Base-by-base conservation (phyloP, 2,113 vertebrate genomes). In the Ornithorhynchus anatinus region DNA sequence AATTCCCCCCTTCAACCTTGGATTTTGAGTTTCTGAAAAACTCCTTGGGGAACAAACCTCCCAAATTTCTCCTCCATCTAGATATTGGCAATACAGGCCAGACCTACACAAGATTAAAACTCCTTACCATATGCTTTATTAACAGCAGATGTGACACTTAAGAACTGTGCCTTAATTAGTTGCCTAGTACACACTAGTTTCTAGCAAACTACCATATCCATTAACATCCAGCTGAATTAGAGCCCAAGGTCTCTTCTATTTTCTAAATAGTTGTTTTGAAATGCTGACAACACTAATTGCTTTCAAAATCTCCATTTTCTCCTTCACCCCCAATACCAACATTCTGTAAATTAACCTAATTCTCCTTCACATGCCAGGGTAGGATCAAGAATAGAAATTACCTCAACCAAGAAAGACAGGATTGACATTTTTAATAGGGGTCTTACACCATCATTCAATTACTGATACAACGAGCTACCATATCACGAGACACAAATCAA, bases 81-180 rank as follows among this genome's bases (percentile, higher is more conserved):
- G 20, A 69, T 57, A 77, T 59, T 67, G 19, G 11, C 63, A 59
- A 65, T 75, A 84, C 40, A 72, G 59, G 35, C 25, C 56, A 80
- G 56, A 72, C 67, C 32, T 57, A n/a, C 60, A 5, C 35, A 69
- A 80, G 56, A 77, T 69, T 75, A 84, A 82, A 69, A 67, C 67
- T 75, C 69, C 72, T 72, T 77, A 67, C 62, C 69, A 63, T 80
- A 77, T 67, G 67, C 32, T 60, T 72, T 77, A 84, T 75, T 72
- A 80, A 69, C 59, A 82, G 52, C 79, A 82, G 56, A 77, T 84
- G 59, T 77, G 76, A 64, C 59, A 77, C 77, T 82, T 82, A 82
- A 58, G 62, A 77, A 72, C 56, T 66, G 50, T 80, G 59, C 48
- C 44, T 82, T 82, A 80, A 82, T 72, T 77, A 82, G 33, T 31